These are phyloP conservation scores for Phylloscopus trochilus DNA, from an alignment of 2,113 vertebrate species.

Conservation along the genomic window DNA sequence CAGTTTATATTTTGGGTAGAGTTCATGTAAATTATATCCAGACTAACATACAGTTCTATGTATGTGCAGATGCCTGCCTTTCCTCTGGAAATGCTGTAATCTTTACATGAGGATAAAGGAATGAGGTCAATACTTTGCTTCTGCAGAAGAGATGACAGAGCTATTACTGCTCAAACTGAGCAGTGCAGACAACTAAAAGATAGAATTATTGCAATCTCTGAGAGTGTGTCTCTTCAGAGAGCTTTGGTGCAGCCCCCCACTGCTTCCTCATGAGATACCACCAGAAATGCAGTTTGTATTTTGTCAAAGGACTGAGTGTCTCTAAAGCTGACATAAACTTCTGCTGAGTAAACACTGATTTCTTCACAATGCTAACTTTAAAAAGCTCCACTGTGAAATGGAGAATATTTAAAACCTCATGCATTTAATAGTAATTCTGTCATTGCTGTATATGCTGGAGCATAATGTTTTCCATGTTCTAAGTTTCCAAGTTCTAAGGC, in stretches of 20 bases:
- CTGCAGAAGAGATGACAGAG: background rate
- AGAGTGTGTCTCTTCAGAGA: background rate
- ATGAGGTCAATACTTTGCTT: background rate
- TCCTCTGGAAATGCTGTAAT: background rate
- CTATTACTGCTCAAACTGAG: constrained; percentile 14
- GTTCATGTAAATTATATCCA: background rate
- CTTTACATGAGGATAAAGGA: background rate
- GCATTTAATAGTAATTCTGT: background rate
- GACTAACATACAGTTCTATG: background rate
- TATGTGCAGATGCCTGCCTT: background rate
- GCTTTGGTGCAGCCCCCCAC: background rate
- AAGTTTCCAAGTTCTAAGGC: constrained; percentile 9
- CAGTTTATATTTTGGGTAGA: background rate
- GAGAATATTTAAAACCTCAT: background rate
- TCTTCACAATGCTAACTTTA: background rate
- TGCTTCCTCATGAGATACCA: background rate
- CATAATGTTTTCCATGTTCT: background rate
- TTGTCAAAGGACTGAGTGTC: background rate
- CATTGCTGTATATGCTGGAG: background rate
- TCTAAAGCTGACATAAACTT: background rate
- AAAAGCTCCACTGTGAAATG: background rate
- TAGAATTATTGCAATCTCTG: background rate
- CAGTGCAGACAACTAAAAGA: background rate
- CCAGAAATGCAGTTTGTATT: background rate
- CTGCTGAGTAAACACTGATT: background rate